Evolutionary conservation across 2,797 vertebrate species (phyloP).

Genomic region (Pangasius djambal): DNA sequence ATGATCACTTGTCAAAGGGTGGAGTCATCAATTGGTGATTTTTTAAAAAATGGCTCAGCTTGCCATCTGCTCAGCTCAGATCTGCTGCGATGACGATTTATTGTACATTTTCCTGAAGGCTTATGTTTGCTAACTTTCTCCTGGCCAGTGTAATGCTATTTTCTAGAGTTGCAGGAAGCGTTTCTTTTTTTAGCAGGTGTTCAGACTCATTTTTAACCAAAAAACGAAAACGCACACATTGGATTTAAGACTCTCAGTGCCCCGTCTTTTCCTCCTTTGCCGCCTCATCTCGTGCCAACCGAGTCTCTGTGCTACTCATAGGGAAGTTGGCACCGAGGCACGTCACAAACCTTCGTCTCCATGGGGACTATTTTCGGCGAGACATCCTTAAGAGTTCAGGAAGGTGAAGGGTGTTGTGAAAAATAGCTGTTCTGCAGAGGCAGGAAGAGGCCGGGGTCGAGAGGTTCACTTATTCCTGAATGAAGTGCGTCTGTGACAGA

Average conservation of each 20-base stretch:
- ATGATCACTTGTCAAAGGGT: not conserved
- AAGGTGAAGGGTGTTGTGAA: slow-evolving; percentile 57
- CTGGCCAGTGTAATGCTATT: not conserved
- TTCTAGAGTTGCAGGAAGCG: not conserved
- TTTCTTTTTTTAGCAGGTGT: not conserved
- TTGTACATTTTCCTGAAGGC: not conserved
- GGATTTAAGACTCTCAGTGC: not conserved
- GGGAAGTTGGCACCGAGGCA: slow-evolving; percentile 47
- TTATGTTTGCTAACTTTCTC: not conserved
- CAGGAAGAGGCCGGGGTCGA: slow-evolving; percentile 51
- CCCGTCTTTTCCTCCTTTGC: not conserved
- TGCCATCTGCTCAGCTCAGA: not conserved
- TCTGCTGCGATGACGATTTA: not conserved
- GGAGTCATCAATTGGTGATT: not conserved
- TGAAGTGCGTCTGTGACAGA: slow-evolving; percentile 52
- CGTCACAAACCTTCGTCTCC: slow-evolving; percentile 12
- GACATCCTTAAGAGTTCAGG: slow-evolving; percentile 57
- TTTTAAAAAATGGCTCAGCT: not conserved
- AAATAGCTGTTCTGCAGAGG: slow-evolving; percentile 45
- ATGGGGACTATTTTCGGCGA: slow-evolving; percentile 55
- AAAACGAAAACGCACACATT: not conserved
- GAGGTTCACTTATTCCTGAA: slow-evolving; percentile 54
- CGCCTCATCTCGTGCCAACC: not conserved
- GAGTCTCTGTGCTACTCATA: not conserved
- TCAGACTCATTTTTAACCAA: not conserved